phyloP scores from a whole-genome alignment of 2,888 invertebrate genomes.

The Cataglyphis altisquamis region DNA sequence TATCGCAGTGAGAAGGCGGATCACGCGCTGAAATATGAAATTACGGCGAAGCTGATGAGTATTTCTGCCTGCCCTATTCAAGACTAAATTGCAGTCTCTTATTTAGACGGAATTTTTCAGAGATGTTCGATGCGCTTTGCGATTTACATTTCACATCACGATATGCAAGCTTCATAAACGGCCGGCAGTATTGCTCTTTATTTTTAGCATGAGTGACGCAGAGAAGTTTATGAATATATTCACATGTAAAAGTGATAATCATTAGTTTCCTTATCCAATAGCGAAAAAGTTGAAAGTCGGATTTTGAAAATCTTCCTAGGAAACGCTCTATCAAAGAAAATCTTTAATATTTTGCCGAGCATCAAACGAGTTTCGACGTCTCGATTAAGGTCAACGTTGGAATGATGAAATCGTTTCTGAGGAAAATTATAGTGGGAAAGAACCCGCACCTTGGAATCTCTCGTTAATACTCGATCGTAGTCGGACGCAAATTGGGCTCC shows the following conservation, averaged over 20 bases:
- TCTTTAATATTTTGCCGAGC: slow-evolving; percentile 52
- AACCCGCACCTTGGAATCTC: slow-evolving; percentile 47
- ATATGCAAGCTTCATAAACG: slow-evolving; percentile 3
- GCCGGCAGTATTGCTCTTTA: slow-evolving; percentile 20
- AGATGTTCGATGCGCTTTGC: slow-evolving; percentile 47
- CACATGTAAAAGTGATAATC: slow-evolving; percentile 11
- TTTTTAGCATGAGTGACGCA: slow-evolving; percentile 3
- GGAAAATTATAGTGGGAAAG: slow-evolving; percentile 64
- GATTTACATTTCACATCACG: slow-evolving; percentile 52
- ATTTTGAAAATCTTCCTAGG: slow-evolving; percentile 15
- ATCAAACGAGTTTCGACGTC: slow-evolving; percentile 74
- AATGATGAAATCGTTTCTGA: slow-evolving; percentile 58
- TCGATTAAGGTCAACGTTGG: slow-evolving; percentile 73
- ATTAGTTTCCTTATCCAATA: slow-evolving; percentile 18
- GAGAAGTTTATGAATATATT: slow-evolving; percentile 9
- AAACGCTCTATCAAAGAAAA: slow-evolving; percentile 52
- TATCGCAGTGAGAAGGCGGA: slow-evolving; percentile 42
- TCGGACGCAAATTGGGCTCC: slow-evolving; percentile 35
- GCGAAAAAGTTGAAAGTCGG: slow-evolving; percentile 26
- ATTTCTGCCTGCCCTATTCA: slow-evolving; percentile 27
- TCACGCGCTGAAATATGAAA: slow-evolving; percentile 53
- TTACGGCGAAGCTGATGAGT: slow-evolving; percentile 49
- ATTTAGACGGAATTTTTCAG: slow-evolving; percentile 44
- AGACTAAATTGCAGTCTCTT: slow-evolving; percentile 34
- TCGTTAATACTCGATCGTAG: slow-evolving; percentile 52